Percentiles rank a stretch among this genome's conserved stretches.
These are phyloP conservation scores for Trinectes maculatus DNA, from an alignment of 2,113 vertebrate species.

Conservation along the genomic window DNA sequence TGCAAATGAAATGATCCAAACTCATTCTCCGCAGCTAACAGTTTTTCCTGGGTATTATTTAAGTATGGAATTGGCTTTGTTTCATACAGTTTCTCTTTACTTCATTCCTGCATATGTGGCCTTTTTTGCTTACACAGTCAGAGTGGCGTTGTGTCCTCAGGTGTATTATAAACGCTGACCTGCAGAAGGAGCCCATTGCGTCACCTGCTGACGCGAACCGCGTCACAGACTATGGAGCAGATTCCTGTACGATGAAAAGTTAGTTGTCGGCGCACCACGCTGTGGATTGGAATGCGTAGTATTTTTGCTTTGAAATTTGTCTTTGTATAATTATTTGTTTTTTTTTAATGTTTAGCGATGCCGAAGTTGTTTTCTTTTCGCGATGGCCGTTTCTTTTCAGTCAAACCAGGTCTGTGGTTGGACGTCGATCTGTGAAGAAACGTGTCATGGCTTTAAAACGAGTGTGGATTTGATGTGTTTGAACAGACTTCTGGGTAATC, in stretches of 20 bases:
- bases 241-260: neutral
- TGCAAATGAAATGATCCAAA: too few relatives aligned
- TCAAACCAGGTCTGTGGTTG: neutral
- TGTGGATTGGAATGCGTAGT: neutral
- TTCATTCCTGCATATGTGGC: neutral
- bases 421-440: neutral
- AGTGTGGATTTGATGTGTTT: slow-evolving; percentile 1
- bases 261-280: neutral
- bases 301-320: too few relatives aligned
- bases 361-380: neutral
- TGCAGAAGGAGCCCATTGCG: neutral
- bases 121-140: neutral
- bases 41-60: neutral
- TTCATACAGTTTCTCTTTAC: neutral
- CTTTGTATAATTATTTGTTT: neutral
- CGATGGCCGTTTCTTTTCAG: neutral
- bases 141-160: neutral
- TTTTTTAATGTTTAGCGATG: neutral
- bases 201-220: neutral
- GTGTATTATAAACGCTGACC: neutral
- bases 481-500: slow-evolving; percentile 10
- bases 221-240: neutral
- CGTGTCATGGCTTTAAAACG: neutral
- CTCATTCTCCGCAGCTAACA: too few relatives aligned
- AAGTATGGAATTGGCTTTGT: neutral